A percentile compares a stretch with the other conserved stretches of the same genome.
Evolutionary conservation across 2,113 vertebrate species (phyloP).

Genomic region (Trematomus loennbergii): DNA sequence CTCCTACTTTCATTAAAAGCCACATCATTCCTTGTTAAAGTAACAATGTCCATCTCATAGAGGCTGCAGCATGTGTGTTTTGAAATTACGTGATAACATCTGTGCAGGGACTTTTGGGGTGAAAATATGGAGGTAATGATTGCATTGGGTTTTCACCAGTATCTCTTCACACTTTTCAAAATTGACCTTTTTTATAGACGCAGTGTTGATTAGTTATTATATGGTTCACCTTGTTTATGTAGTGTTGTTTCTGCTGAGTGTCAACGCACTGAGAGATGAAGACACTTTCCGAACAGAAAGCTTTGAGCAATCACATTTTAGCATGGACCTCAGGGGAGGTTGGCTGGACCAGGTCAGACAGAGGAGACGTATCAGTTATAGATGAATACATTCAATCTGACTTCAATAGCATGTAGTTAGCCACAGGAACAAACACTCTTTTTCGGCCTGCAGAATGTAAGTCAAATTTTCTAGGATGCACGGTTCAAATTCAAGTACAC

Average conservation of each 20-base stretch:
- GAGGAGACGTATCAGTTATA: conserved; percentile 42
- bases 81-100: conserved; percentile 68
- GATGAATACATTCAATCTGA: conserved; percentile 44
- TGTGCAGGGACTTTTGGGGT: conserved; percentile 37
- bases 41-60: conserved; percentile 74
- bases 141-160: conserved; percentile 67
- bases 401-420: conserved; percentile 30
- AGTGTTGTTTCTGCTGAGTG: conserved; percentile 49
- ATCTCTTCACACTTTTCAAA: conserved; percentile 74
- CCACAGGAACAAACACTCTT: conserved; percentile 34
- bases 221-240: conserved; percentile 64
- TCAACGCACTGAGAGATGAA: conserved; percentile 62
- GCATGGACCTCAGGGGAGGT: conserved; percentile 49
- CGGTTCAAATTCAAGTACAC: conserved; percentile 39
- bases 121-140: conserved; percentile 49
- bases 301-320: conserved; percentile 63
- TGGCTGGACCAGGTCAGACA: conserved; percentile 42
- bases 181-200: conserved; percentile 66
- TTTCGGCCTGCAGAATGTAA: conserved; percentile 33
- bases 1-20: conserved; percentile 75
- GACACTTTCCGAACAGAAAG: conserved; percentile 65
- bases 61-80: conserved; percentile 40
- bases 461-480: conserved; percentile 36
- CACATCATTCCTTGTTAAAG: conserved; percentile 71
- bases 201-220: conserved; percentile 48